Evolutionary conservation across 2,888 invertebrate genomes (phyloP).

Genomic region (Philaethria dido): DNA sequence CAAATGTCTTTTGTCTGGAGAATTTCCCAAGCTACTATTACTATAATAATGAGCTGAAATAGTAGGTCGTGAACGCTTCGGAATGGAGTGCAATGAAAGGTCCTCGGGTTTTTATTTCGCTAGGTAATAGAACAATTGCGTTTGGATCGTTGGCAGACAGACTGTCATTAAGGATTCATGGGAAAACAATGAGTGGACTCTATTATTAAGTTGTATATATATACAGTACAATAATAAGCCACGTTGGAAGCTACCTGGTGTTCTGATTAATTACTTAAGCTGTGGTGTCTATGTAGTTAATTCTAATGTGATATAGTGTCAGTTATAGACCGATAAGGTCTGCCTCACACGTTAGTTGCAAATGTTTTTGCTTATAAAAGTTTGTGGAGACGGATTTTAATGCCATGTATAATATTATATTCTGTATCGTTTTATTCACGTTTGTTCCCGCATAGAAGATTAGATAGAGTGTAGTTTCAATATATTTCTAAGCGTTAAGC

Average conservation of each 20-base stretch:
- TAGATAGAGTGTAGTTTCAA: too few relatives aligned
- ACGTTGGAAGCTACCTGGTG: neutral
- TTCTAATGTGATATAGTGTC: neutral
- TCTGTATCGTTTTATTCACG: too few relatives aligned
- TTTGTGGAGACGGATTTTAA: too few relatives aligned
- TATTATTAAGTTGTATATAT: constrained; percentile 36
- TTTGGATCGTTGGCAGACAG: constrained; percentile 42
- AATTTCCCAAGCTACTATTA: constrained; percentile 52
- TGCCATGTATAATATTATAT: too few relatives aligned
- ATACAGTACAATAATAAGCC: constrained; percentile 22
- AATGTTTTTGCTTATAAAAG: too few relatives aligned
- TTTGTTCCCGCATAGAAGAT: too few relatives aligned
- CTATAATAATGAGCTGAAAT: constrained; percentile 63
- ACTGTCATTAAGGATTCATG: constrained; percentile 46
- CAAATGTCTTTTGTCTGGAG: constrained; percentile 58
- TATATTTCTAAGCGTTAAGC: too few relatives aligned
- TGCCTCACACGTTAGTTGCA: neutral
- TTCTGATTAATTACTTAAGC: neutral
- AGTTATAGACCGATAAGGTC: neutral
- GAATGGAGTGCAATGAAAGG: constrained; percentile 56
- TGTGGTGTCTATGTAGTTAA: neutral
- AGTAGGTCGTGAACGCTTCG: constrained; percentile 57
- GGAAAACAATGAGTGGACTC: constrained; percentile 40
- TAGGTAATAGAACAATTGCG: constrained; percentile 56
- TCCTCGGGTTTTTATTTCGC: constrained; percentile 48